A percentile compares a stretch with the other conserved stretches of the same genome.
Conservation (phyloP, 30 jellyfish, hydroid and myxozoan genomes). For the Calvadosia cruxmelitensis region DNA sequence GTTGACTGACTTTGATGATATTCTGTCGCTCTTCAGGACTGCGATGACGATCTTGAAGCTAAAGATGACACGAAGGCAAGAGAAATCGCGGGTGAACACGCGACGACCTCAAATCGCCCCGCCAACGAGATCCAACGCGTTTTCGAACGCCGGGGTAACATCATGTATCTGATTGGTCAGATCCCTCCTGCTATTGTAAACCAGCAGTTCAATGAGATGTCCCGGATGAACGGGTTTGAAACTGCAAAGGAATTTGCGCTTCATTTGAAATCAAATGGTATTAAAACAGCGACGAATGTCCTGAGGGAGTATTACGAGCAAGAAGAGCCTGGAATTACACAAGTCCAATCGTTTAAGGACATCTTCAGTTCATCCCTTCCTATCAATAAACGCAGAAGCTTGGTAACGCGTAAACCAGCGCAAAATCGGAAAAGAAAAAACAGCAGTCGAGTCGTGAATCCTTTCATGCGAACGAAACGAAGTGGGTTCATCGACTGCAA, state of each 20-base stretch:
- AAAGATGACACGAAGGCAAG: background rate
- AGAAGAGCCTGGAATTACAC: conserved; percentile 22
- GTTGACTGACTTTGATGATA: background rate
- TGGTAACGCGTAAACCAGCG: too few species aligned
- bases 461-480: too few species aligned
- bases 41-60: conserved; percentile 1
- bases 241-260: conserved; percentile 34
- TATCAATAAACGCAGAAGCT: too few species aligned
- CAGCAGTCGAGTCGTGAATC: too few species aligned
- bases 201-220: conserved; percentile 32
- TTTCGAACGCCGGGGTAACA: conserved; percentile 60
- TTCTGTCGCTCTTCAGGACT: background rate
- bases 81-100: background rate
- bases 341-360: conserved; percentile 19
- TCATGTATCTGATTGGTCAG: conserved; percentile 55
- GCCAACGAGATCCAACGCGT: conserved; percentile 14
- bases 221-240: conserved; percentile 28
- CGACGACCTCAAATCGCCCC: background rate
- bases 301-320: conserved; percentile 20
- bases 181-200: conserved; percentile 45
- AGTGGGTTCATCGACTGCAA: too few species aligned
- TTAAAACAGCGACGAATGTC: background rate
- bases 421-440: too few species aligned
- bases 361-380: conserved; percentile 2
- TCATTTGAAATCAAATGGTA: background rate